Percentiles rank a stretch among this genome's conserved stretches.
Evolutionary conservation across 1,140 invertebrate species (phyloP).

Genomic region (Schlechtendalia chinensis): DNA sequence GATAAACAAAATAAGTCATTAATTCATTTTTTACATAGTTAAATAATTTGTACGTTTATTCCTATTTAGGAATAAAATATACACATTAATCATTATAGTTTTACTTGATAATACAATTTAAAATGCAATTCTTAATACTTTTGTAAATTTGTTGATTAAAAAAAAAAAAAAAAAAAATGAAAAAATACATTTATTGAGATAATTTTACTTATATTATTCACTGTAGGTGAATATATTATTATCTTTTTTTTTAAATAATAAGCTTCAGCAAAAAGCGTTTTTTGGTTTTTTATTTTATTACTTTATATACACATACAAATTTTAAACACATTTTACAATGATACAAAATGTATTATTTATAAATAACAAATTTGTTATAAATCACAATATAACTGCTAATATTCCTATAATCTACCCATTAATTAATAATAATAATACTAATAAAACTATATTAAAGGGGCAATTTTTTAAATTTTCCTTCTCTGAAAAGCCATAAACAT

Average conservation of each 20-base stretch:
- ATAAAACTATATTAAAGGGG: not conserved
- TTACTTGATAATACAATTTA: not conserved
- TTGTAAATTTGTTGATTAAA: not conserved
- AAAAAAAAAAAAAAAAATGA: not conserved
- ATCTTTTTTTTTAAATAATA: conserved; percentile 1
- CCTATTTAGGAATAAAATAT: not conserved
- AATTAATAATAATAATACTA: not conserved
- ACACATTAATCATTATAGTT: not conserved
- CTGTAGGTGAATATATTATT: too few species aligned
- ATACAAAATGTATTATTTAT: conserved; percentile 16
- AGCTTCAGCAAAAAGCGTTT: not conserved
- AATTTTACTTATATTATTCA: not conserved
- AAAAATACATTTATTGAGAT: not conserved
- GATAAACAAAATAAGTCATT: not conserved
- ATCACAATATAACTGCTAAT: not conserved
- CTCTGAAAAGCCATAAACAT: conserved; percentile 87
- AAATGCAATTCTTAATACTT: not conserved
- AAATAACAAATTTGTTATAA: not conserved
- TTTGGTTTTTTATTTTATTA: not conserved
- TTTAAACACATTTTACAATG: not conserved
- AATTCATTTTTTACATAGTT: not conserved
- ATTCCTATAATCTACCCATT: too few species aligned
- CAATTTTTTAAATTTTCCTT: conserved; percentile 61
- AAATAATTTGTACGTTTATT: not conserved
- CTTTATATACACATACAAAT: not conserved